Base-by-base conservation (phyloP, 2,797 vertebrate genomes). In the Clamator glandarius region DNA sequence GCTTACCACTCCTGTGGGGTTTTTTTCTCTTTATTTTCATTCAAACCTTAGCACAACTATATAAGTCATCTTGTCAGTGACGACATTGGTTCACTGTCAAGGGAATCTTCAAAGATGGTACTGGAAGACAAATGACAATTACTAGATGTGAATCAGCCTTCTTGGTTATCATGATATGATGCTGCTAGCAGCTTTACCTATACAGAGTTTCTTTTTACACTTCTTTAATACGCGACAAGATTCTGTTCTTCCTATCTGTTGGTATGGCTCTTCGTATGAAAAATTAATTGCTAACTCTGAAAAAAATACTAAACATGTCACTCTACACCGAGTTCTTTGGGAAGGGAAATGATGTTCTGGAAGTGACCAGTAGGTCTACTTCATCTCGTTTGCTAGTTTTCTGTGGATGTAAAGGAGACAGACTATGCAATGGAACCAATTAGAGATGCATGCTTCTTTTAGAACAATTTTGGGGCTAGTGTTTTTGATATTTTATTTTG, bases 21-120 rank as follows among this genome's bases (percentile, higher is more conserved):
- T 76, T 80, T 68, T 79, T 44, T 31, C 46, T 44, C 33, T 92
- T 77, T 81, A 42, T 78, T 93, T 93, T 73, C 33, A 44, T 84
- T 92, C 39, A 69, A 59, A 58, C 25, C 28, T 78, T 39, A 81
- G 44, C 28, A 50, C 39, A 81, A 78, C 42, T 48, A 48, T 8
- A 0, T 48, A 83, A 74, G 28, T 78, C 66, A 66, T 39, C 51
- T 90, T 80, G 46, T 46, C 46, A 62, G 42, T 2, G 1, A 62
- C 24, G 25, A 6, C 50, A 68, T 7, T 67, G 68, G 36, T 58
- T 91, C 87, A 81, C 39, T 55, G 58, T 72, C 61, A 78, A n/a
- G 12, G 62, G 46, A n/a, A 59, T 44, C 52, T 51, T 91, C 73
- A 75, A 58, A 93, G 36, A 31, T 83, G 82, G 68, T 85, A 83